A percentile compares a stretch with the other conserved stretches of the same genome.
Evolutionary conservation across 2,888 invertebrate species (phyloP).

Genomic region (Steinernema scapterisci): DNA sequence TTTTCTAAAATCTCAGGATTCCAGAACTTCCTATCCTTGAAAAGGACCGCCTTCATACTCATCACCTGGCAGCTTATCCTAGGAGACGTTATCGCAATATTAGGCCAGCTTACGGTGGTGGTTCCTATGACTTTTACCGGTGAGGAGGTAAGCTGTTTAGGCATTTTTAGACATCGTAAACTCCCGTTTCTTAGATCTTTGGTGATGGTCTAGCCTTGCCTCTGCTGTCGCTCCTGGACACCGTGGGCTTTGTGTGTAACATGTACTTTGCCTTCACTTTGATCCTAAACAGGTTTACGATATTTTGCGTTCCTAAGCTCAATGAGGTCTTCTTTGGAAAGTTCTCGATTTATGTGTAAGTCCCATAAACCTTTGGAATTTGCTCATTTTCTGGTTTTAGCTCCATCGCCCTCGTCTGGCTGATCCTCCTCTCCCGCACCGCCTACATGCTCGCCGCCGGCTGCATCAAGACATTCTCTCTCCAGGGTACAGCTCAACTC

Average conservation of each 20-base stretch:
- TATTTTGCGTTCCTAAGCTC: background rate
- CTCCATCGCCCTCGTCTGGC: background rate
- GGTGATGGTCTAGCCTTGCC: background rate
- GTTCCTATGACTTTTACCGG: background rate
- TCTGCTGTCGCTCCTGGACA: background rate
- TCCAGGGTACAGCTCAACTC: background rate
- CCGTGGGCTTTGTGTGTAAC: conserved; percentile 3
- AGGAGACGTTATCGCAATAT: background rate
- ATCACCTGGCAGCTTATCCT: conserved; percentile 9
- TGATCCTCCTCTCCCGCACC: background rate
- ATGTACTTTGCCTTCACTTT: conserved; percentile 23
- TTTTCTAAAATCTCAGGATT: background rate
- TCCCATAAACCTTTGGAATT: too few relatives aligned
- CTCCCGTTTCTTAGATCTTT: background rate
- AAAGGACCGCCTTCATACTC: background rate
- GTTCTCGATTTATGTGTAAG: conserved; percentile 12
- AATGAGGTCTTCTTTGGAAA: background rate
- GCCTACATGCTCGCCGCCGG: background rate
- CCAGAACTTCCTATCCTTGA: background rate
- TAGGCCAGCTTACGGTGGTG: background rate
- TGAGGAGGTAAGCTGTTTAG: background rate
- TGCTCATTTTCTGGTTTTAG: too few relatives aligned
- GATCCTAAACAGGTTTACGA: conserved; percentile 11
- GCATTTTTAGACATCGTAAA: too few relatives aligned
- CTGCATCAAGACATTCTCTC: background rate